Evolutionary conservation across 2,888 invertebrate genomes (phyloP), one percentile per base, ranked within the genome.

Genomic region (Athrips mouffetella): DNA sequence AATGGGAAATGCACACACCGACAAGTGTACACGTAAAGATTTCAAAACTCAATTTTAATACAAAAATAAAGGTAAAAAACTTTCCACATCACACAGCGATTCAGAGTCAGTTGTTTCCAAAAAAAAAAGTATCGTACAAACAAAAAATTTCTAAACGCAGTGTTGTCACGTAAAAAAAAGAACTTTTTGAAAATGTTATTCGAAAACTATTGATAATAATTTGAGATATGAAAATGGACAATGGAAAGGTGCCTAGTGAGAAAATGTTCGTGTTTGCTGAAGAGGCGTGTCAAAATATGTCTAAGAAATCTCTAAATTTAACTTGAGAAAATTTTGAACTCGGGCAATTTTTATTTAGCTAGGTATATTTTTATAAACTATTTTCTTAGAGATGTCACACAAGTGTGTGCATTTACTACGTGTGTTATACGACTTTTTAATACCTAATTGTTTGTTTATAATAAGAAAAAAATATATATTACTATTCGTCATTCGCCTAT

Each of bases 241-340:
- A 59, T 60, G 49, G 51, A 63, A 59, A 63, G 63, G 73, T 70
- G 74, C 68, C 58, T 53, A 69, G 70, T 68, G 67, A 65, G 64
- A 50, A 62, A 65, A 67, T 58, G 54, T 57, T 62, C 59, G 57
- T 58, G 60, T 66, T 58, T 65, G 70, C 72, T 74, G 67, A 67
- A 45, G 70, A 73, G 74, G 76, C 75, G 73, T 75, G 73, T 70
- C 63, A 71, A 72, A 73, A 65, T 67, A 65, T 65, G 63, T 61
- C 61, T 65, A 60, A 59, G 65, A 59, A 53, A 59, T 51, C 58
- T 62, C 61, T 64, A 65, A 58, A 52, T 60, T 53, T 58, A 59
- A 59, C 61, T 62, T 62, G 64, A 76, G 67, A 71, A 57, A 68
- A 63, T 51, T 59, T 63, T 62, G 58, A 66, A 59, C 68, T 62